A percentile compares a stretch with the other conserved stretches of the same genome.
Evolutionary conservation across 2,888 invertebrate genomes (phyloP).

Genomic region (Eremobia ochroleuca): DNA sequence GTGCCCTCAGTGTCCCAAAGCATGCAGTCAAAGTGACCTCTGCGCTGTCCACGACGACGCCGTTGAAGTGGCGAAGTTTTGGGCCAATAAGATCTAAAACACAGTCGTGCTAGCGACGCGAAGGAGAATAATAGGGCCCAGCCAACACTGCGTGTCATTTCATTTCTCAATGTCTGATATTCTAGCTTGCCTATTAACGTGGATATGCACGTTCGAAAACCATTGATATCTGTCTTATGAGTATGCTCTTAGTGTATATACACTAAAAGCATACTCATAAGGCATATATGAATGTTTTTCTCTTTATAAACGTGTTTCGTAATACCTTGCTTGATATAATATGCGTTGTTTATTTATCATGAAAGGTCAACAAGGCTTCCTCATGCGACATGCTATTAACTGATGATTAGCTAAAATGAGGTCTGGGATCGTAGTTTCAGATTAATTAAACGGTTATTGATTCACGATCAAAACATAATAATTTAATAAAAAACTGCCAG

Average conservation of each 20-base stretch:
- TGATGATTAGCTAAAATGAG: constrained; percentile 19
- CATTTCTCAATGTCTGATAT: neutral
- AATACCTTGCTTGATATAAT: neutral
- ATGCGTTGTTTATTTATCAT: constrained; percentile 20
- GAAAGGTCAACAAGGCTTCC: constrained; percentile 26
- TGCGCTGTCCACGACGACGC: neutral
- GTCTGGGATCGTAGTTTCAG: constrained; percentile 1
- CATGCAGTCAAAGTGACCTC: neutral
- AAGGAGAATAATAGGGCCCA: neutral
- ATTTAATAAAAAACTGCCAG: neutral
- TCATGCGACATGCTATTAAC: constrained; percentile 13
- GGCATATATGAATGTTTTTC: neutral
- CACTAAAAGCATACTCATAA: neutral
- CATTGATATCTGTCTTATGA: no score
- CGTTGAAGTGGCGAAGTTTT: neutral
- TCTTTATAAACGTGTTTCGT: neutral
- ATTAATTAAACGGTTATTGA: constrained; percentile 7
- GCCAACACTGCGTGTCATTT: neutral
- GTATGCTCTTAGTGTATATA: no score
- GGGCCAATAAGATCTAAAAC: neutral
- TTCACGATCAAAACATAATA: constrained; percentile 7
- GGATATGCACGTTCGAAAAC: neutral
- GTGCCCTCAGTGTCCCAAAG: neutral
- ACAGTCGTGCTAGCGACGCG: no score
- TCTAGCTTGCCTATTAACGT: neutral